Conservation (phyloP, 2,797 vertebrate genomes). For the Protosalanx chinensis region DNA sequence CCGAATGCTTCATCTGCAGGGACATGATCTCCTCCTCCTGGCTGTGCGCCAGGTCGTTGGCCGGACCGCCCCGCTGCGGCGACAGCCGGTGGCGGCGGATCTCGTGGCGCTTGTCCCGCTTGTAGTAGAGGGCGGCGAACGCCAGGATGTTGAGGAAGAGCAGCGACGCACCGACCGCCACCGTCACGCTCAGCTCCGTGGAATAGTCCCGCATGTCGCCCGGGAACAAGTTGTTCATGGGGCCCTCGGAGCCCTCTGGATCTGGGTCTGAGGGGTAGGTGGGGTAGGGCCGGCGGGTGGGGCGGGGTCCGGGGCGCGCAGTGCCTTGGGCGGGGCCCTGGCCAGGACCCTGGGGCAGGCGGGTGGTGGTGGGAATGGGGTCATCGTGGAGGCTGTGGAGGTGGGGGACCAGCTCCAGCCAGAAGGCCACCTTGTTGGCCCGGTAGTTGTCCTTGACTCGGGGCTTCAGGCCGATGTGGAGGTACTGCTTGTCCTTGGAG, state of each 20-base stretch:
- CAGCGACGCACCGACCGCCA: constrained; percentile 88
- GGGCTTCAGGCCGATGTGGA: constrained; percentile 91
- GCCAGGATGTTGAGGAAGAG: constrained; percentile 94
- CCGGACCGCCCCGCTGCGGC: constrained; percentile 72
- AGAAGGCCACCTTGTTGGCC: constrained; percentile 94
- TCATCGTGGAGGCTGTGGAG: constrained; percentile 85
- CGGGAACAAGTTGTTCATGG: constrained; percentile 73
- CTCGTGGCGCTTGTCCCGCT: constrained; percentile 88
- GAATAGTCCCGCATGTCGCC: constrained; percentile 89
- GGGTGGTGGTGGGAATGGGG: constrained; percentile 78
- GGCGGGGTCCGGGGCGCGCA: constrained; percentile 62
- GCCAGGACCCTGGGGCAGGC: constrained; percentile 70
- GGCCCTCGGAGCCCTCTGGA: constrained; percentile 69
- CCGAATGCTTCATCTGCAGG: constrained; percentile 87
- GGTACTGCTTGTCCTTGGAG: constrained; percentile 93
- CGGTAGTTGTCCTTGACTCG: constrained; percentile 90
- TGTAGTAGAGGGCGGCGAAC: constrained; percentile 92
- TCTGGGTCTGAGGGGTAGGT: constrained; percentile 76
- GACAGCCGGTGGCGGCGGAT: constrained; percentile 83
- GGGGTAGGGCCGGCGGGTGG: constrained; percentile 77
- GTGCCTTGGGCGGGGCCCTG: constrained; percentile 61
- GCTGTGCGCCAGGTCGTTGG: constrained; percentile 86
- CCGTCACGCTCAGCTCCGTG: constrained; percentile 88
- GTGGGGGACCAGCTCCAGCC: constrained; percentile 91
- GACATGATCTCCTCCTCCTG: constrained; percentile 93